These are phyloP conservation scores for Bos indicus DNA, from an alignment of 2,113 vertebrate species.

Conservation along the genomic window DNA sequence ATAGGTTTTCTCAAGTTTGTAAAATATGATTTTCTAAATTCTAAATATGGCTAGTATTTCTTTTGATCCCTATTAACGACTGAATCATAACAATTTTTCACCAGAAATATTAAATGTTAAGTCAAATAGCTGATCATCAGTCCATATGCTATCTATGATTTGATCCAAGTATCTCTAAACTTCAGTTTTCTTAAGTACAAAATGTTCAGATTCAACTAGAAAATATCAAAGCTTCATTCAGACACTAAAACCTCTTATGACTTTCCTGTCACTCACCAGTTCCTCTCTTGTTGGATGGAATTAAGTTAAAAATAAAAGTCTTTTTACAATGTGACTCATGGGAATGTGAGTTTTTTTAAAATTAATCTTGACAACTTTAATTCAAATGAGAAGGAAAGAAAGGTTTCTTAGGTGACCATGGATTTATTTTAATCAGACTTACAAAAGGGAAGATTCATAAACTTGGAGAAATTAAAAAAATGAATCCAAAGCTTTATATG, in stretches of 20 bases:
- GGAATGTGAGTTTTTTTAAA: background rate
- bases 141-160: background rate
- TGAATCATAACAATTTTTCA: background rate
- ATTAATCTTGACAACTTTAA: constrained; percentile 8
- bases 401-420: background rate
- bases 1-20: background rate
- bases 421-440: background rate
- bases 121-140: background rate
- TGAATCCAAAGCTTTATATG: background rate
- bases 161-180: background rate
- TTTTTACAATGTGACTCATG: constrained; percentile 9
- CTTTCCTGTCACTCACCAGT: background rate
- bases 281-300: background rate
- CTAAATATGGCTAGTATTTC: background rate
- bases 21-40: background rate
- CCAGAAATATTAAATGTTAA: background rate
- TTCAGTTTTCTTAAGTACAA: background rate
- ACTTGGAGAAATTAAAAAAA: background rate
- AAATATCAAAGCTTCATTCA: background rate
- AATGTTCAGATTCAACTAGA: background rate
- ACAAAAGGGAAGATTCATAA: background rate
- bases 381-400: background rate
- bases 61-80: background rate
- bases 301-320: constrained; percentile 14
- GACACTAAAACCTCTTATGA: background rate